These are phyloP conservation scores for Eurosta solidaginis DNA, from an alignment of 1,140 invertebrate species.

Conservation along the genomic window DNA sequence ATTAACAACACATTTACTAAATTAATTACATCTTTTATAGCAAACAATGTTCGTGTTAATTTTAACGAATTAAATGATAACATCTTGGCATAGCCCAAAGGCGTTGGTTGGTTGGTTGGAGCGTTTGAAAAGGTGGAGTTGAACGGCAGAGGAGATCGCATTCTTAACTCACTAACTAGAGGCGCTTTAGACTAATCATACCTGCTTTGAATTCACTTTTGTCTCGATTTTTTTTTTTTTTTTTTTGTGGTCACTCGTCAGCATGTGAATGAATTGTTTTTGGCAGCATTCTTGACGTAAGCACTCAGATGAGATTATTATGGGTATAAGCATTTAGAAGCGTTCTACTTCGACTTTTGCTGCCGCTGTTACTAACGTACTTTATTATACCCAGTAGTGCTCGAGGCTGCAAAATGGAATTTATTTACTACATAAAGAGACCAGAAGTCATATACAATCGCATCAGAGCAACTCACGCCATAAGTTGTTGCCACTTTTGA, in stretches of 20 bases:
- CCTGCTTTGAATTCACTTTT: neutral
- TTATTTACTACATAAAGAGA: no score
- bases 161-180: neutral
- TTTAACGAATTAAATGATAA: conserved; percentile 59
- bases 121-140: neutral
- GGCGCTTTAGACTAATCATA: neutral
- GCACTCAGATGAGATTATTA: neutral
- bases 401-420: no score
- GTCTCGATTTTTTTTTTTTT: neutral
- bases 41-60: conserved; percentile 60
- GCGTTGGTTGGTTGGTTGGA: neutral
- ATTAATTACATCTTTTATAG: conserved; percentile 59
- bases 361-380: neutral
- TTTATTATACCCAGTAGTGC: neutral
- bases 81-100: conserved; percentile 26
- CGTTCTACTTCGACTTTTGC: neutral
- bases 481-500: no score
- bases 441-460: no score
- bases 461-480: no score
- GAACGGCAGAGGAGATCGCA: neutral
- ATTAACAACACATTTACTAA: conserved; percentile 46
- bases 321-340: neutral
- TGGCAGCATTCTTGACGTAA: neutral
- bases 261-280: neutral
- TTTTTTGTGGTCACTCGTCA: neutral